Conservation (phyloP, 2,797 vertebrate genomes). For the Meriones psammophilus region DNA sequence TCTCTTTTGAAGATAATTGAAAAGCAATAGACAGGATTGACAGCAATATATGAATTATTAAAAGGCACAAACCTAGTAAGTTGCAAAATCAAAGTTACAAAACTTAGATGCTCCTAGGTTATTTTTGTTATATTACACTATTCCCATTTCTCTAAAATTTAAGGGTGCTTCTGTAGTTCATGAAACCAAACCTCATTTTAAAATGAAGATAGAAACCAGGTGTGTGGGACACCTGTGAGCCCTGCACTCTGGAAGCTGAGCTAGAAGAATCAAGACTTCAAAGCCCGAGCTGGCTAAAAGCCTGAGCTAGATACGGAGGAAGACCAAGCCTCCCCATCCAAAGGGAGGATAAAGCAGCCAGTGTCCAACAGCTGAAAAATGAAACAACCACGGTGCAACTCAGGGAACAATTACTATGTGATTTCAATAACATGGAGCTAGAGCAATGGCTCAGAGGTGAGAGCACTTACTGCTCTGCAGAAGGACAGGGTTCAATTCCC, state of each 20-base stretch:
- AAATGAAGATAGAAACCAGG: constrained; percentile 9
- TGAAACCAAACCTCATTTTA: constrained; percentile 18
- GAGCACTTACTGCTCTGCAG: background rate
- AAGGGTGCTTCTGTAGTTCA: background rate
- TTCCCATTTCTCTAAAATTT: background rate
- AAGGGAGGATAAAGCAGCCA: background rate
- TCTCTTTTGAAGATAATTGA: background rate
- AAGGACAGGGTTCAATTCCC: background rate
- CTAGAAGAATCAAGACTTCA: background rate
- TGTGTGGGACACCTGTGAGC: background rate
- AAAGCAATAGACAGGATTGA: background rate
- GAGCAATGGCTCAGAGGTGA: background rate
- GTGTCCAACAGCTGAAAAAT: background rate
- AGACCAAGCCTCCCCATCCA: background rate
- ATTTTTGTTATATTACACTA: background rate
- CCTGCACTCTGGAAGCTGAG: background rate
- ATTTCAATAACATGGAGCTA: background rate
- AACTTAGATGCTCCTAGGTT: background rate
- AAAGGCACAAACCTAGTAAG: background rate
- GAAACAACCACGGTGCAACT: background rate
- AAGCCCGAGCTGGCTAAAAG: background rate
- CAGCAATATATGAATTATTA: background rate
- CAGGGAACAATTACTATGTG: background rate
- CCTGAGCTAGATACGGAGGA: background rate
- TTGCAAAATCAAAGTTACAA: constrained; percentile 25